A percentile compares a stretch with the other conserved stretches of the same genome.
Evolutionary conservation across 1,140 invertebrate species (phyloP).

Genomic region (Calliphora vicina): DNA sequence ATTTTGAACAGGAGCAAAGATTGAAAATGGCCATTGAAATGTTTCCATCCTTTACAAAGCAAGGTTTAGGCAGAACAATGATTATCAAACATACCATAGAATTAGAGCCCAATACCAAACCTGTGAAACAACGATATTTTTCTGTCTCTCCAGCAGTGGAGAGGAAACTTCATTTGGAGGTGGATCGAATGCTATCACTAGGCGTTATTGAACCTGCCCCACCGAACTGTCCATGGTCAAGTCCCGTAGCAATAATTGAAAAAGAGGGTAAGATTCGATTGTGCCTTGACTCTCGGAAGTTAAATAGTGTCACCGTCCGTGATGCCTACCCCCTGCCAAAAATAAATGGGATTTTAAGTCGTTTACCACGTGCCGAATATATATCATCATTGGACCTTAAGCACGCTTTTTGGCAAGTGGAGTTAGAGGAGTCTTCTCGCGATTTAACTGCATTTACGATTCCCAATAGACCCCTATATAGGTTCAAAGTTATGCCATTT

Average conservation of each 20-base stretch:
- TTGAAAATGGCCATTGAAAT: neutral
- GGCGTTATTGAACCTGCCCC: constrained; percentile 15
- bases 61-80: constrained; percentile 5
- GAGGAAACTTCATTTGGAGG: constrained; percentile 14
- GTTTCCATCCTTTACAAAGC: neutral
- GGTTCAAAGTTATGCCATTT: constrained; percentile 40
- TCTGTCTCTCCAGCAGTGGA: constrained; percentile 32
- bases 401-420: constrained; percentile 39
- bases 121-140: constrained; percentile 35
- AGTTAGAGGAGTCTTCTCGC: constrained; percentile 20
- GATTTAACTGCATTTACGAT: constrained; percentile 37
- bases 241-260: neutral
- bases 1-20: too few relatives aligned
- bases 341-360: constrained; percentile 13
- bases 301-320: constrained; percentile 18
- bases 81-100: constrained; percentile 21
- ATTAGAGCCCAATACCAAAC: neutral
- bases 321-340: constrained; percentile 25
- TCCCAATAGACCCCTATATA: constrained; percentile 34
- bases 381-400: constrained; percentile 38
- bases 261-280: constrained; percentile 17
- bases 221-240: neutral
- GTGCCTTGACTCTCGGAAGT: constrained; percentile 19
- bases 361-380: constrained; percentile 5
- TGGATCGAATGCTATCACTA: constrained; percentile 18